Evolutionary conservation across 92 coral and sea anemone species (phyloP), one percentile per base, ranked within the genome.

Genomic region (Porites evermanni): DNA sequence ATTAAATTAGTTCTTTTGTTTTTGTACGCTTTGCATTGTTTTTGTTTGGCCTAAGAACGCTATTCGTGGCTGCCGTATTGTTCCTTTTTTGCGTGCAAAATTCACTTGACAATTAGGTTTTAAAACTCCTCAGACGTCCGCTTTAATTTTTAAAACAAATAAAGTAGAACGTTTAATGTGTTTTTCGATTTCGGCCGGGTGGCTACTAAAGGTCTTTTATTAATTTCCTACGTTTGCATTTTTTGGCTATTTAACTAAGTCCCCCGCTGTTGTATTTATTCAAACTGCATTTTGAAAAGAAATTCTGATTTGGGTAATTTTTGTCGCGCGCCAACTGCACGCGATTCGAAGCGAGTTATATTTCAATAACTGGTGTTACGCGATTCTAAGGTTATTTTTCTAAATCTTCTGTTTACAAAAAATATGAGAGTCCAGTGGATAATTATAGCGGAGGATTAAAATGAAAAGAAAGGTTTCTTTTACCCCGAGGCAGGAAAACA

Each of bases 1-100:
- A 87, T 68, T 64, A 87, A 86, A 90, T 90, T 76, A 90, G 83
- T 66, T 50, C 77, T 60, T 75, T 73, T 79, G 88, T 89, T 64
- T 79, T 90, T 67, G 29, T 84, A 79, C 81, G 88, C 91, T 85
- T 56, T 12, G 70, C 84, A 77, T 90, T 88, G 91, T 85, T 90
- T 76, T 90, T 90, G 91, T 90, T 87, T 87, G 88, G 87, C 74
- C 54, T 53, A 68, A 85, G 88, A 66, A 67, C 84, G 69, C 47
- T 69, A 61, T 77, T 85, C 87, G 64, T 73, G 74, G 79, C 70
- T 16, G 53, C 74, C 32, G 64, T 53, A 73, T 83, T 61, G 80
- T 83, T 84, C 77, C 65, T 77, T 80, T 84, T 32, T 61, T 75
- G 68, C 58, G 67, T 80, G 77, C 72, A 29, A 56, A 72, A 59